phyloP scores from a whole-genome alignment of 64 coral and sea anemone genomes.

The Dendronephthya gigantea region DNA sequence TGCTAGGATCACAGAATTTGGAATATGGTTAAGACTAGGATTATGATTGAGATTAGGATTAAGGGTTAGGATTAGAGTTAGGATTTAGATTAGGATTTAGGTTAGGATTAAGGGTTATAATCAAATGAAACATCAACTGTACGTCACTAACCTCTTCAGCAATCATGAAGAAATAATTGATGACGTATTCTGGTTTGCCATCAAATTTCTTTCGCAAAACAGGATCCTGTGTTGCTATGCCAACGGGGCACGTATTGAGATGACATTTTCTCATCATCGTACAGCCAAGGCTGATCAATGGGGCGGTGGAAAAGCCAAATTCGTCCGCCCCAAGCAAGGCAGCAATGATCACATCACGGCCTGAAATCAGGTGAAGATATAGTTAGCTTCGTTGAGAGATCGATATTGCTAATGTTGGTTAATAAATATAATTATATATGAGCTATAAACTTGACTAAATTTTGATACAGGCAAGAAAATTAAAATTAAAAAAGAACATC shows the following conservation, averaged over 20 bases:
- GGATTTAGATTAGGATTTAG: too few species aligned
- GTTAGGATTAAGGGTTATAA: too few species aligned
- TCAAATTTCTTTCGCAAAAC: conserved; percentile 89
- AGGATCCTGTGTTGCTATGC: conserved; percentile 96
- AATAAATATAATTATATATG: too few species aligned
- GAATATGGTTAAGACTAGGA: too few species aligned
- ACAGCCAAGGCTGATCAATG: conserved; percentile 80
- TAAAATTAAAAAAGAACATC: too few species aligned
- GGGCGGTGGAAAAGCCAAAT: conserved; percentile 96
- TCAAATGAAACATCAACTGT: not conserved
- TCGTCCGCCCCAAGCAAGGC: conserved; percentile 81
- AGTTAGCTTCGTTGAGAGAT: too few species aligned
- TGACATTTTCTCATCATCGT: conserved; percentile 99
- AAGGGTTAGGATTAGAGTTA: too few species aligned
- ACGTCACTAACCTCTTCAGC: conserved; percentile 68
- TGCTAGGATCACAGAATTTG: too few species aligned
- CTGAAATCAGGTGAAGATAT: not conserved
- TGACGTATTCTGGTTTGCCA: conserved; percentile 78
- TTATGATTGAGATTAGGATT: too few species aligned
- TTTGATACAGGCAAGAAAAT: too few species aligned
- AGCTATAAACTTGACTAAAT: too few species aligned
- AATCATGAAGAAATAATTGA: conserved; percentile 95
- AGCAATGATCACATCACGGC: conserved; percentile 77
- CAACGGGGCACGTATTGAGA: conserved; percentile 93
- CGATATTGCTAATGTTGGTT: too few species aligned